Conservation (phyloP, 2,797 vertebrate genomes). For the Kryptolebias ocellatus region DNA sequence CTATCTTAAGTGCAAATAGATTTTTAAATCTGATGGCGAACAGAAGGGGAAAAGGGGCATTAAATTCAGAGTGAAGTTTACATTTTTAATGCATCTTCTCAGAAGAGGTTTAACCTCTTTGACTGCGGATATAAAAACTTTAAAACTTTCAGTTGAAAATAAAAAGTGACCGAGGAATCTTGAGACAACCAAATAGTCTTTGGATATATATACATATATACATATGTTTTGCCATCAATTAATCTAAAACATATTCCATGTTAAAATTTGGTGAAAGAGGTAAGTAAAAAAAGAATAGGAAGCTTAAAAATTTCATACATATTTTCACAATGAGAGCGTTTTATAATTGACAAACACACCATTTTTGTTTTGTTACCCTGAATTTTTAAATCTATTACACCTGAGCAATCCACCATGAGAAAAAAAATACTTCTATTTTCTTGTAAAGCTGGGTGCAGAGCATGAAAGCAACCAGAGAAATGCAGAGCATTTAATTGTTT, state of each 20-base stretch:
- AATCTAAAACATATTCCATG: background rate
- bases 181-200: background rate
- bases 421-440: constrained; percentile 15
- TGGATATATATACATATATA: background rate
- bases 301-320: background rate
- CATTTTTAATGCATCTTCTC: constrained; percentile 11
- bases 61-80: constrained; percentile 1
- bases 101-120: constrained; percentile 7
- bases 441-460: background rate
- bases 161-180: background rate
- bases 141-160: background rate
- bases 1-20: background rate
- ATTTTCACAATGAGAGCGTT: background rate
- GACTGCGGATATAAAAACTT: background rate
- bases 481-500: constrained; percentile 15
- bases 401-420: constrained; percentile 11
- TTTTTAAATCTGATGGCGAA: background rate
- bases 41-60: background rate
- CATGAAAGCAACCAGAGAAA: constrained; percentile 23
- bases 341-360: background rate
- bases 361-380: constrained; percentile 1
- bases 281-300: background rate
- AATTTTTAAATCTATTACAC: constrained; percentile 8
- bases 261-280: background rate
- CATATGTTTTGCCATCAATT: background rate